A percentile compares a stretch with the other conserved stretches of the same genome.
Conservation (phyloP, 1,140 invertebrate species). For the Cepaea nemoralis region DNA sequence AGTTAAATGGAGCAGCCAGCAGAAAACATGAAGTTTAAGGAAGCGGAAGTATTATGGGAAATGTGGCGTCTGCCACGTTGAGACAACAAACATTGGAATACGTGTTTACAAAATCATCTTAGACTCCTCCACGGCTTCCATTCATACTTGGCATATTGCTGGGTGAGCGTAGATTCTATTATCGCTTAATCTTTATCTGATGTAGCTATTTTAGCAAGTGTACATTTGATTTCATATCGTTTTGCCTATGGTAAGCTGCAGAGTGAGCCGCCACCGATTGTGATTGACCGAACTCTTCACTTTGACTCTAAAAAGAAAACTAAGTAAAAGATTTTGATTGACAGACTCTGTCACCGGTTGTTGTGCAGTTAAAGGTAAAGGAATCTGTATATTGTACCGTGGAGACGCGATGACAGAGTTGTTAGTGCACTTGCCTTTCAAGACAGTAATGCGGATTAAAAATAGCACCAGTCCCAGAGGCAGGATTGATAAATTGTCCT, state of each 20-base stretch:
- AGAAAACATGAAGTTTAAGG: not conserved
- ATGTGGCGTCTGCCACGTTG: conserved; percentile 33
- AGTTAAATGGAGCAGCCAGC: not conserved
- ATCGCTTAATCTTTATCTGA: not conserved
- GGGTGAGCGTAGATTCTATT: not conserved
- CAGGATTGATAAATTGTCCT: too few species aligned
- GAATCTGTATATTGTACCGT: too few species aligned
- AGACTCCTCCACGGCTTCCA: not conserved
- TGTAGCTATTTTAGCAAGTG: not conserved
- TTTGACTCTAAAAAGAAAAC: too few species aligned
- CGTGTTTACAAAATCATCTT: not conserved
- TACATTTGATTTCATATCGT: not conserved
- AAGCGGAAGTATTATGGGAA: not conserved
- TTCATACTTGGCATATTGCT: not conserved
- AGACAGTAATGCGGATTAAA: too few species aligned
- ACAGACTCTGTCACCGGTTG: too few species aligned
- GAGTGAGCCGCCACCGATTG: too few species aligned
- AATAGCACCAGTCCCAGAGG: too few species aligned
- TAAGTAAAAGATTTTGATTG: too few species aligned
- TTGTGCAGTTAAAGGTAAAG: too few species aligned
- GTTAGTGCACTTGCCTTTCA: too few species aligned
- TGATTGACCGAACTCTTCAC: too few species aligned
- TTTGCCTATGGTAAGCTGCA: not conserved
- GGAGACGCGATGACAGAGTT: too few species aligned
- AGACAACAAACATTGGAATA: not conserved